A percentile compares a stretch with the other conserved stretches of the same genome.
Evolutionary conservation across 2,888 invertebrate species (phyloP).

Genomic region (Machimus atricapillus): DNA sequence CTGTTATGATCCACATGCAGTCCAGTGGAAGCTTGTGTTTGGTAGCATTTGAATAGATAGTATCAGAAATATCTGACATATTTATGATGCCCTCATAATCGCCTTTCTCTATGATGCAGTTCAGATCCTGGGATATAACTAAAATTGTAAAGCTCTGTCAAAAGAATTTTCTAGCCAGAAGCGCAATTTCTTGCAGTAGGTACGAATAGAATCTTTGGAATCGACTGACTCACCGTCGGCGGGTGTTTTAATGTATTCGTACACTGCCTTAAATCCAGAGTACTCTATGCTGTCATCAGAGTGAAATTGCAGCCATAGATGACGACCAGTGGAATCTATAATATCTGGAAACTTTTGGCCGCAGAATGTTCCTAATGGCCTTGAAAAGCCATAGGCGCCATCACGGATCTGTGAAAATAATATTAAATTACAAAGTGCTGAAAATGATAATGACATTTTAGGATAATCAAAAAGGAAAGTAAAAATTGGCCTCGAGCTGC

Average conservation of each 20-base stretch:
- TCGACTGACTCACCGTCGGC: constrained; percentile 62
- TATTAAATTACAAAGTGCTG: not conserved
- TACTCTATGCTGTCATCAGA: constrained; percentile 84
- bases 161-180: not conserved
- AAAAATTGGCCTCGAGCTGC: not conserved
- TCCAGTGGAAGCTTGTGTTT: constrained; percentile 70
- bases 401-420: constrained; percentile 69
- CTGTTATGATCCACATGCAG: constrained; percentile 77
- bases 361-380: constrained; percentile 72
- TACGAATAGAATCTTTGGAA: not conserved
- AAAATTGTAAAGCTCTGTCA: not conserved
- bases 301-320: constrained; percentile 80
- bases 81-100: constrained; percentile 67
- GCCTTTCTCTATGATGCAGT: constrained; percentile 67
- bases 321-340: constrained; percentile 74
- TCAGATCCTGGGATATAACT: constrained; percentile 62
- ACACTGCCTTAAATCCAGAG: constrained; percentile 79
- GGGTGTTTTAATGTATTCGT: constrained; percentile 70
- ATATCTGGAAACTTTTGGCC: constrained; percentile 75
- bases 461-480: not conserved
- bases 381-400: constrained; percentile 79
- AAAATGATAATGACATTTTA: not conserved
- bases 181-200: no score
- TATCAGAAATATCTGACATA: constrained; percentile 66
- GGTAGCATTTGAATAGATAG: constrained; percentile 64